Evolutionary conservation across 2,113 vertebrate genomes (phyloP), one percentile per base, ranked within the genome.

Genomic region (Bufo gargarizans): DNA sequence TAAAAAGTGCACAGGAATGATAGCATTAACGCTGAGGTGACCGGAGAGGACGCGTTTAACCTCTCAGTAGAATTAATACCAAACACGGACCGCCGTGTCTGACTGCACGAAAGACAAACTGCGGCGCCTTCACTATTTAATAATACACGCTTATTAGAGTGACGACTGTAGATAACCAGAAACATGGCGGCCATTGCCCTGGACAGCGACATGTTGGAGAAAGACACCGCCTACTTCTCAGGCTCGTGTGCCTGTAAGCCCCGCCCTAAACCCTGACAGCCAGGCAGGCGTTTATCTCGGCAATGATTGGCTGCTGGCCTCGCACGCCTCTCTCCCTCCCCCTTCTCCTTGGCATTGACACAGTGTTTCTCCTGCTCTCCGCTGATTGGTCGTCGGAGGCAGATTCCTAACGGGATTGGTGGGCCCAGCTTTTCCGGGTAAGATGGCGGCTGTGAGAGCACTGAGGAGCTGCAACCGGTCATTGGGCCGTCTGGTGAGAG

Each of bases 391-490:
- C n/a, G 47, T 2, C 10, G 0, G 49, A 1, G 4, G 11, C 17
- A 17, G 61, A 17, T 65, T 56, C 55, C 43, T 17, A 6, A 58
- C 12, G 13, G n/a, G 72, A 84, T 84, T 89, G 87, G 87, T 19
- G 55, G 4, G 11, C 33, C 17, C 49, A 50, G 7, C 19, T 20
- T 61, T 90, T 92, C 90, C 93, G 90, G 74, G 69, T 72, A 96
- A 97, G 90, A 99, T 99, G 98, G 97, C 97, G 90, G 94, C 96
- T 50, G 93, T 94, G 90, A 93, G 93, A 2, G 94, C 91, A 4
- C 69, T 96, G 88, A 91, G 97, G 88, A 91, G 92, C 80, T 92
- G 96, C 78, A 93, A 93, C 79, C 89, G 77, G 47, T 85, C 88
- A 4, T 91, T 94, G n/a, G 91, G 95, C 61, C 93, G 89, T 63